Conservation (phyloP, 1,140 invertebrate species). For the Drosophila jambulina region DNA sequence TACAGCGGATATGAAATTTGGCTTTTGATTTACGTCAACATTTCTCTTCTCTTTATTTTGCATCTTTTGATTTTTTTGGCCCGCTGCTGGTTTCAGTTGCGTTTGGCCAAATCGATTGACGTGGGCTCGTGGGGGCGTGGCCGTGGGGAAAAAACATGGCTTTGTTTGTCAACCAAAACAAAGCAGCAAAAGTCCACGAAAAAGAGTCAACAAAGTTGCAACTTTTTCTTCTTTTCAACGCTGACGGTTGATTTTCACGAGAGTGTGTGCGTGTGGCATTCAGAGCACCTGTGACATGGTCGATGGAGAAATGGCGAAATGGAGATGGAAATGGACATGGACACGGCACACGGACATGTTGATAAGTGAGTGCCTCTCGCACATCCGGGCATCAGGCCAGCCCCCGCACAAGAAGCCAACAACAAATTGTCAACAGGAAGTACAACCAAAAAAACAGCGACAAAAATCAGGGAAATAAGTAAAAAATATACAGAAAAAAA, state of each 20-base stretch:
- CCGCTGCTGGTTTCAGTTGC: slow-evolving; percentile 46
- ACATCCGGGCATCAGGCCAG: slow-evolving; percentile 50
- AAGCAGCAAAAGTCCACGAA: slow-evolving; percentile 53
- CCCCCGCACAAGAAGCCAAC: slow-evolving; percentile 56
- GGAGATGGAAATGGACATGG: slow-evolving; percentile 23
- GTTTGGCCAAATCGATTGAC: slow-evolving; percentile 75
- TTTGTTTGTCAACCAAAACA: slow-evolving; percentile 81
- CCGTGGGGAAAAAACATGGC: slow-evolving; percentile 56
- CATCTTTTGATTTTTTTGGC: slow-evolving; percentile 1
- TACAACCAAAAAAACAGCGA: slow-evolving; percentile 52
- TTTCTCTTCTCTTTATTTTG: slow-evolving; percentile 23
- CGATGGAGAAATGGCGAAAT: slow-evolving; percentile 8
- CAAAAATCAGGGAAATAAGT: slow-evolving; percentile 6
- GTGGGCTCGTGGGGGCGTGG: slow-evolving; percentile 30
- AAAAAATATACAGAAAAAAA: slow-evolving; percentile 18
- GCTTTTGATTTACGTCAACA: slow-evolving; percentile 83
- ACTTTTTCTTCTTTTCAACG: slow-evolving; percentile 52
- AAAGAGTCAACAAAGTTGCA: slow-evolving; percentile 67
- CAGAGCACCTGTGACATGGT: slow-evolving; percentile 77
- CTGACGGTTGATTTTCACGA: slow-evolving; percentile 23
- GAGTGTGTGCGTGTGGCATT: slow-evolving; percentile 50
- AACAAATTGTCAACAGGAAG: slow-evolving; percentile 82
- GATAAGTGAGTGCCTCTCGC: slow-evolving; percentile 54
- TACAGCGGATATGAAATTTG: slow-evolving; percentile 83
- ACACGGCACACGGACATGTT: slow-evolving; percentile 60